These are phyloP conservation scores for Otus sunia DNA, from an alignment of 2,113 vertebrate species.

Conservation along the genomic window DNA sequence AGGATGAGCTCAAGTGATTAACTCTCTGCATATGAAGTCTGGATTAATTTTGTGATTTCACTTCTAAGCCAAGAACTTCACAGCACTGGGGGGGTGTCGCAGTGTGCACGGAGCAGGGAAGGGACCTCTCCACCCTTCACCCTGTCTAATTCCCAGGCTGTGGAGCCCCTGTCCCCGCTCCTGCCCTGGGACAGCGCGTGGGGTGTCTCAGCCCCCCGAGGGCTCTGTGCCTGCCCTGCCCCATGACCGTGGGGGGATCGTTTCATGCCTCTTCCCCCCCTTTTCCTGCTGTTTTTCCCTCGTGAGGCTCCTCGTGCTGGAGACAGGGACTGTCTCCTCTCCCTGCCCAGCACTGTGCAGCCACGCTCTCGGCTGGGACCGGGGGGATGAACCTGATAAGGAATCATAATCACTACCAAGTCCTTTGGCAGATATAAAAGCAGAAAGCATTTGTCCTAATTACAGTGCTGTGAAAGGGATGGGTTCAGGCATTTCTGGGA, in stretches of 20 bases:
- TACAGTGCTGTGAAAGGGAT: not conserved
- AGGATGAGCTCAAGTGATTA: not conserved
- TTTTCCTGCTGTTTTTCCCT: not conserved
- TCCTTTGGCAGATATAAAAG: not conserved
- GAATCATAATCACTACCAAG: not conserved
- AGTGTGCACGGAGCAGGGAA: fast-evolving
- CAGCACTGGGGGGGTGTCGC: fast-evolving
- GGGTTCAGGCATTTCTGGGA: not conserved
- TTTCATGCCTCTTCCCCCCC: not conserved
- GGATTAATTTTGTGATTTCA: not conserved
- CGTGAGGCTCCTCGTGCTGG: fast-evolving
- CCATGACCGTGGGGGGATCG: fast-evolving
- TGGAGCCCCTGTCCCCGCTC: not conserved
- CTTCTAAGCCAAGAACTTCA: not conserved
- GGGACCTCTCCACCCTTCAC: fast-evolving
- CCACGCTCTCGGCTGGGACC: not conserved
- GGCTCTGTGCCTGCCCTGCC: not conserved
- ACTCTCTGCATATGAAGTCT: not conserved
- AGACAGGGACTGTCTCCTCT: not conserved
- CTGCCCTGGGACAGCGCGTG: not conserved
- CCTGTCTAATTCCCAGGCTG: fast-evolving
- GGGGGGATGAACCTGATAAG: not conserved
- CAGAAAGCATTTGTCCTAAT: not conserved
- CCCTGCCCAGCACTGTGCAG: not conserved
- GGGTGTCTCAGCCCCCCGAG: fast-evolving